Percentiles rank a stretch among this genome's conserved stretches.
Evolutionary conservation across 2,113 vertebrate species (phyloP).

Genomic region (Pelecanoides urinatrix): DNA sequence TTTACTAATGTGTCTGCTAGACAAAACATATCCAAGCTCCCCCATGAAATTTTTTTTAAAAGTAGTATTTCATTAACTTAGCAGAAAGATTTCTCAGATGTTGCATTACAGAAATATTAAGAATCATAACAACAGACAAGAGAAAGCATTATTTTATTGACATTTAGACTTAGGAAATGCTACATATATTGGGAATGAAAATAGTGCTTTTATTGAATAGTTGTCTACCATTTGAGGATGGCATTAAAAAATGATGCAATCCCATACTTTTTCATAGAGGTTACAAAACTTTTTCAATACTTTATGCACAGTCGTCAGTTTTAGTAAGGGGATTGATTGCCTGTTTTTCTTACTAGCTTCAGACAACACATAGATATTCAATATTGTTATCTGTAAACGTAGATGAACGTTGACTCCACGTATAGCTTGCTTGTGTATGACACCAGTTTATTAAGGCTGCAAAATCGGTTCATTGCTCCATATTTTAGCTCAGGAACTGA

Average conservation of each 20-base stretch:
- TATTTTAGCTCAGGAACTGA: neutral
- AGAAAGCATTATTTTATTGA: neutral
- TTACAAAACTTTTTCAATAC: neutral
- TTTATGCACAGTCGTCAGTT: neutral
- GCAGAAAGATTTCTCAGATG: neutral
- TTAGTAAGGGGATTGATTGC: neutral
- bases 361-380: neutral
- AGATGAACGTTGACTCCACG: neutral
- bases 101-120: neutral
- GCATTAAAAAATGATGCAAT: neutral
- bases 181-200: neutral
- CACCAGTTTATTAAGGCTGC: neutral
- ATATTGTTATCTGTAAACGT: neutral
- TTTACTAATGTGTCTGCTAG: neutral
- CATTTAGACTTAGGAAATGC: neutral
- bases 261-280: neutral
- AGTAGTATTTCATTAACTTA: neutral
- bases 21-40: neutral
- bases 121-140: neutral
- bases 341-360: neutral
- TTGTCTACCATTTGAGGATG: neutral
- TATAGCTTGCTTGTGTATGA: neutral
- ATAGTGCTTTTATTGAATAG: neutral
- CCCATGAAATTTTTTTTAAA: accelerated
- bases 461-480: neutral